Evolutionary conservation across 2,888 invertebrate genomes (phyloP).

Genomic region (Meteorus colon): DNA sequence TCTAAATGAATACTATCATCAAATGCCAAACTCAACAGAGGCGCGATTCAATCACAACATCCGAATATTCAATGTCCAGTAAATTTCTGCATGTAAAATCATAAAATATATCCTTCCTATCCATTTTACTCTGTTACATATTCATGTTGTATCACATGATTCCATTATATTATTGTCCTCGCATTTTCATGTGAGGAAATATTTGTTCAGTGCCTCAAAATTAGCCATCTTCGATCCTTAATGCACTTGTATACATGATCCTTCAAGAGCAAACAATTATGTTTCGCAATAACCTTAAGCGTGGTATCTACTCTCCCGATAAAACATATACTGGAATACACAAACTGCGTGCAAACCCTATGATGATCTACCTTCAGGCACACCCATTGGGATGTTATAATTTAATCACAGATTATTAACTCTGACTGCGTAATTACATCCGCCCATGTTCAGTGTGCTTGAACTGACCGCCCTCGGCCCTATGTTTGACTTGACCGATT

Average conservation of each 20-base stretch:
- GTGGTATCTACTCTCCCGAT: slow-evolving; percentile 24
- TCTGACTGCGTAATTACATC: slow-evolving; percentile 56
- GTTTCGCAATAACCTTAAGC: slow-evolving; percentile 4
- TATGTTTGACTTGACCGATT: slow-evolving; percentile 55
- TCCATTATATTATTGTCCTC: too few species aligned
- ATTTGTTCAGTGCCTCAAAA: not conserved
- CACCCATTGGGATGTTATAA: slow-evolving; percentile 53
- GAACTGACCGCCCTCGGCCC: slow-evolving; percentile 46
- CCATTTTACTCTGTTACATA: too few species aligned
- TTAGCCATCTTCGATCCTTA: not conserved
- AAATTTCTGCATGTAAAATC: too few species aligned
- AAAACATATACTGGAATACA: slow-evolving; percentile 16
- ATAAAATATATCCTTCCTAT: too few species aligned
- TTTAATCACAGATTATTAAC: slow-evolving; percentile 59
- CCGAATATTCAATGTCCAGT: too few species aligned
- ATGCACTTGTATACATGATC: not conserved
- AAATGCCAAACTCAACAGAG: too few species aligned
- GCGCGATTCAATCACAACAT: too few species aligned
- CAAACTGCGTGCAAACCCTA: slow-evolving; percentile 27
- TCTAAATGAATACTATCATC: too few species aligned
- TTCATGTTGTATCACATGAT: too few species aligned
- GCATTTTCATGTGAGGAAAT: not conserved
- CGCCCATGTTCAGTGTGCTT: slow-evolving; percentile 48
- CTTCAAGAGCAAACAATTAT: slow-evolving; percentile 16
- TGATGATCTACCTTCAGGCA: slow-evolving; percentile 47